Base-by-base conservation (phyloP, 1,140 invertebrate genomes). In the Drosophila lacteicornis region DNA sequence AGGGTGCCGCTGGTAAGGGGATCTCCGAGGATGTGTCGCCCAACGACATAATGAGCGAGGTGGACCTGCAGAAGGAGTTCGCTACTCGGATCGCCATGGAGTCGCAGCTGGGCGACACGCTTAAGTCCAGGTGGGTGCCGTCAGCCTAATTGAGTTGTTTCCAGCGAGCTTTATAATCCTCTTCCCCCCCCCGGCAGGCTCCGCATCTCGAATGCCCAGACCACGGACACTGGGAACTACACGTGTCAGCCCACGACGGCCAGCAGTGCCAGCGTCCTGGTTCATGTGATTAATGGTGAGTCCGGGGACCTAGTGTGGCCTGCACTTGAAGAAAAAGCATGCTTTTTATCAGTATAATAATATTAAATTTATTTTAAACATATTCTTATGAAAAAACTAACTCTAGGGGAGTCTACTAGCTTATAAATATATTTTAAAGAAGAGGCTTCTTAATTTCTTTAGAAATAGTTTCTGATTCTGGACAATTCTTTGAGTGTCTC, bases 211-310 rank as follows among this genome's bases (percentile, higher is more conserved):
- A 95, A 95, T 91, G 95, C 96, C 46, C 94, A 95, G 75, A 94
- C 95, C 30, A 94, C 94, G 45, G 97, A 98, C 94, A 97, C 96
- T 30, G 97, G 97, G 45, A 97, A 97, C 93, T 98, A 97, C 93
- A 97, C 96, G 87, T 97, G 97, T 91, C 95, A 96, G 62, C 96
- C 96, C 7, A 97, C 96, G 19, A 95, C 96, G 82, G 96, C 96
- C 61, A 95, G 96, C 82, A 95, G 95, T 25, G 96, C 97, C 68
- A 96, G 95, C 83, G 96, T 97, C 73, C 97, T 96, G 91, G 96
- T 98, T 46, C 97, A 98, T 93, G 96, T 98, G 84, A 97, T 98
- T 92, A 97, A 97, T 93, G 97, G 97, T 98, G 94, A 91, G 91
- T 87, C 46, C 13, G 17, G 40, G 75, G 46, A 33, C 19, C 50